Percentiles rank a stretch among this genome's conserved stretches.
Conservation (phyloP, 92 coral and sea anemone genomes). For the Micromussa lordhowensis region DNA sequence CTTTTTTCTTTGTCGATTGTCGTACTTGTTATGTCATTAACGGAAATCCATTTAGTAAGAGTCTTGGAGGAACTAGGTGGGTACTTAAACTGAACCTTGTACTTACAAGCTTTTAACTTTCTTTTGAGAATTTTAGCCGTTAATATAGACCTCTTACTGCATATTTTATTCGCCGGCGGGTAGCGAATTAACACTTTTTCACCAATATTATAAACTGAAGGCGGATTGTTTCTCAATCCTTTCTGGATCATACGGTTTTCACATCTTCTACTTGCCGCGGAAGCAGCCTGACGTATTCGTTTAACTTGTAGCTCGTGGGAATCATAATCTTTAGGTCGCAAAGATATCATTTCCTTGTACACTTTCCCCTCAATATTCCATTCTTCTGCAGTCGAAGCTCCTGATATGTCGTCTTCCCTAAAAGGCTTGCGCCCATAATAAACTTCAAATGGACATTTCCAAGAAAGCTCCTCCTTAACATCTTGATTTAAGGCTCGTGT, state of each 20-base stretch:
- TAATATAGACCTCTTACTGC: conserved; percentile 36
- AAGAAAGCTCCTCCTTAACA: conserved; percentile 50
- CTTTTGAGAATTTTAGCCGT: conserved; percentile 24
- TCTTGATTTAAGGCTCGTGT: conserved; percentile 51
- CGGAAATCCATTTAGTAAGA: conserved; percentile 46
- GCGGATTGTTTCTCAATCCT: conserved; percentile 42
- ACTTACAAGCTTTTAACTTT: conserved; percentile 37
- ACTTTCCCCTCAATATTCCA: conserved; percentile 22
- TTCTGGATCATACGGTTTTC: conserved; percentile 38
- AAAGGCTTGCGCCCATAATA: conserved; percentile 51
- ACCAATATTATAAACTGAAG: conserved; percentile 44
- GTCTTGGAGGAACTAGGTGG: conserved; percentile 39
- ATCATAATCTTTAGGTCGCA: conserved; percentile 31
- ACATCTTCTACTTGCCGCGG: conserved; percentile 34
- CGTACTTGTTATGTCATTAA: conserved; percentile 13
- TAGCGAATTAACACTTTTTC: conserved; percentile 55
- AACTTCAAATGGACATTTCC: conserved; percentile 62
- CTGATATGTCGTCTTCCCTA: background rate
- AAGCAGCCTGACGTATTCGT: conserved; percentile 30
- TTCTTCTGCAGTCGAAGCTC: conserved; percentile 22
- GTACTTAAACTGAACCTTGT: conserved; percentile 45
- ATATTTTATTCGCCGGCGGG: conserved; percentile 43
- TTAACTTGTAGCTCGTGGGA: conserved; percentile 12
- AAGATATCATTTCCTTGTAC: conserved; percentile 29
- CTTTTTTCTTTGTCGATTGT: conserved; percentile 29